Conservation (phyloP, 2,888 invertebrate species). For the Tetragnatha montana region DNA sequence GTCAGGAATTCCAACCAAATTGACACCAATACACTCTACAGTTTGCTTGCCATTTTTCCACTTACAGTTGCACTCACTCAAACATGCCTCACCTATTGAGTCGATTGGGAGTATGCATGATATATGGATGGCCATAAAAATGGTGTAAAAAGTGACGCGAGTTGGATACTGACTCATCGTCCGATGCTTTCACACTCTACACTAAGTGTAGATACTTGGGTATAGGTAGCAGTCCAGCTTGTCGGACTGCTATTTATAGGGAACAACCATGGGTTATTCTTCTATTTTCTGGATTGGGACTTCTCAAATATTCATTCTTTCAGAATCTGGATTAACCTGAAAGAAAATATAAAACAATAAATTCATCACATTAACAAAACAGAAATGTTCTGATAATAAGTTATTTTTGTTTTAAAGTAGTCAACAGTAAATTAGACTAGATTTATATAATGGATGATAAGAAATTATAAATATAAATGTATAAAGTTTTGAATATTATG, state of each 20-base stretch:
- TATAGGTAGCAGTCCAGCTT: background rate
- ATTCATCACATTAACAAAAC: no score
- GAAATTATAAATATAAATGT: no score
- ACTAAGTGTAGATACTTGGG: constrained; percentile 7
- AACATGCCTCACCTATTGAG: constrained; percentile 64
- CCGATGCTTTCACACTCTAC: constrained; percentile 9
- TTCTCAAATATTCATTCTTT: background rate
- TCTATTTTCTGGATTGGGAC: background rate
- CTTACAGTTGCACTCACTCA: constrained; percentile 72
- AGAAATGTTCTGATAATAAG: no score
- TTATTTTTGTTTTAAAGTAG: no score
- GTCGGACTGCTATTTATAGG: background rate
- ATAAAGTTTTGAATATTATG: no score
- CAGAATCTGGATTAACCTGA: background rate
- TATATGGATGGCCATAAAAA: constrained; percentile 34
- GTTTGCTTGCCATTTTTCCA: constrained; percentile 73
- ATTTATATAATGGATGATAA: no score
- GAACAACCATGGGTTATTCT: background rate
- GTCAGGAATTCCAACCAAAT: constrained; percentile 69
- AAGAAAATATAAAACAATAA: background rate
- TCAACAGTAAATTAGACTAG: no score
- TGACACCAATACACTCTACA: constrained; percentile 71
- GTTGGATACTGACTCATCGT: constrained; percentile 52
- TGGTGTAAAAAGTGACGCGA: constrained; percentile 24
- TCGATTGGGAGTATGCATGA: constrained; percentile 27